A percentile compares a stretch with the other conserved stretches of the same genome.
phyloP scores from a whole-genome alignment of 2,797 vertebrate genomes.

The Poecilia velifera region DNA sequence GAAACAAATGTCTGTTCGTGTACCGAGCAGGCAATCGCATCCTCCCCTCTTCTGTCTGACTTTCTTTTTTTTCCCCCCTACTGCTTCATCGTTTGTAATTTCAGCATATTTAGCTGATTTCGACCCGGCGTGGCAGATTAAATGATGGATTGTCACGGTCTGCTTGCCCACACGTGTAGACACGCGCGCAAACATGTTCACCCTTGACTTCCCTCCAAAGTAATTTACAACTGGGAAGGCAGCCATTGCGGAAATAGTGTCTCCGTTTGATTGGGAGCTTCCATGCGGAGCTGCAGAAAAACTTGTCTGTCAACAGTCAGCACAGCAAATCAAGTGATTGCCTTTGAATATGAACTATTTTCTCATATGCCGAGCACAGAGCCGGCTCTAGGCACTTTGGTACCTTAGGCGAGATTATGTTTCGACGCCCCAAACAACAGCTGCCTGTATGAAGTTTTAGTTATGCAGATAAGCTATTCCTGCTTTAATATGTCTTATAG shows the following conservation, averaged over 20 bases:
- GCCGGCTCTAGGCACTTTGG: not conserved
- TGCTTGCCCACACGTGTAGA: slow-evolving; percentile 21
- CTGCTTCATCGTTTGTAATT: slow-evolving; percentile 33
- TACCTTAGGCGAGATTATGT: not conserved
- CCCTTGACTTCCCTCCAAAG: slow-evolving; percentile 74
- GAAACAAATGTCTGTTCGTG: slow-evolving; percentile 49
- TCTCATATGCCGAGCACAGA: slow-evolving; percentile 9
- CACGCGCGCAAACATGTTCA: slow-evolving; percentile 31
- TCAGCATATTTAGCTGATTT: slow-evolving; percentile 18
- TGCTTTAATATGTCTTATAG: not conserved
- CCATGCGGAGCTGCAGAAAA: slow-evolving; percentile 44
- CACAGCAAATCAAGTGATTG: slow-evolving; percentile 58
- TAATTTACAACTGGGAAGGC: slow-evolving; percentile 70
- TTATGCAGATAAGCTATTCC: not conserved
- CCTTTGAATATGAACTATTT: slow-evolving; percentile 54
- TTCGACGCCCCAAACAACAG: not conserved
- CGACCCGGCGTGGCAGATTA: slow-evolving; percentile 1
- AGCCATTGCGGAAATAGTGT: slow-evolving; percentile 65
- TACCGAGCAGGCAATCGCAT: slow-evolving; percentile 30
- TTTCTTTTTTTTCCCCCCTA: slow-evolving; percentile 3
- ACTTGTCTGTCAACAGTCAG: slow-evolving; percentile 54
- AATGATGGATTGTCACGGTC: slow-evolving; percentile 30
- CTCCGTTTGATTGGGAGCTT: slow-evolving; percentile 54
- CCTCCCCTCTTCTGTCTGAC: slow-evolving; percentile 13
- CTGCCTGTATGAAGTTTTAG: not conserved